These are phyloP conservation scores for Phaetusa simplex DNA, from an alignment of 2,113 vertebrate genomes.

Conservation along the genomic window DNA sequence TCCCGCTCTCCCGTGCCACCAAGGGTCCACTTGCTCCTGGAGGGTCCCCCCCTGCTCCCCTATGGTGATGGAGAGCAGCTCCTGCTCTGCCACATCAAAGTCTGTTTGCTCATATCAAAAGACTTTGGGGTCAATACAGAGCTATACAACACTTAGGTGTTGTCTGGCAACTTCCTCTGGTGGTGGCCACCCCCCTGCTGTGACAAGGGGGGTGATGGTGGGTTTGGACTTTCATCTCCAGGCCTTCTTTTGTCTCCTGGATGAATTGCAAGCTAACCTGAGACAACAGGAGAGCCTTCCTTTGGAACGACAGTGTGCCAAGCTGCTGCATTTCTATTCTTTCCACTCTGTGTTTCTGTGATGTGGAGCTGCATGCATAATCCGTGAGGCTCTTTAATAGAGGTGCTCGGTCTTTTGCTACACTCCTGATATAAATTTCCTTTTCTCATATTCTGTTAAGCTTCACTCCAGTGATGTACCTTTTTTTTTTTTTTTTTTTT, in stretches of 20 bases:
- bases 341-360: not conserved
- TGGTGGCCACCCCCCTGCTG: not conserved
- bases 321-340: not conserved
- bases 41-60: not conserved
- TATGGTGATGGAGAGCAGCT: rapidly evolving
- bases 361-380: not conserved
- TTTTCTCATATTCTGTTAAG: not conserved
- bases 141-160: slow-evolving; percentile 29
- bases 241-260: not conserved
- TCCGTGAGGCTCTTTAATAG: not conserved
- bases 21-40: not conserved
- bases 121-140: not conserved
- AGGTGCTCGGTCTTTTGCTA: not conserved
- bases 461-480: not conserved
- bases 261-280: not conserved
- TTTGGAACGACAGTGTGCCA: rapidly evolving
- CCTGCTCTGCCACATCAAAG: slow-evolving; percentile 14
- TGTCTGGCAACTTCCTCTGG: not conserved
- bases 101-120: slow-evolving; percentile 37
- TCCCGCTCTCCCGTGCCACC: rapidly evolving
- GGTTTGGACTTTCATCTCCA: slow-evolving; percentile 7
- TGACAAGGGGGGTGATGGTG: not conserved
- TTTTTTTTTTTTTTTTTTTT: not conserved
- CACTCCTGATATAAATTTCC: not conserved
- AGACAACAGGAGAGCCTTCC: not conserved